These are phyloP conservation scores for Pangasius djambal DNA, from an alignment of 2,797 vertebrate species.

Conservation along the genomic window DNA sequence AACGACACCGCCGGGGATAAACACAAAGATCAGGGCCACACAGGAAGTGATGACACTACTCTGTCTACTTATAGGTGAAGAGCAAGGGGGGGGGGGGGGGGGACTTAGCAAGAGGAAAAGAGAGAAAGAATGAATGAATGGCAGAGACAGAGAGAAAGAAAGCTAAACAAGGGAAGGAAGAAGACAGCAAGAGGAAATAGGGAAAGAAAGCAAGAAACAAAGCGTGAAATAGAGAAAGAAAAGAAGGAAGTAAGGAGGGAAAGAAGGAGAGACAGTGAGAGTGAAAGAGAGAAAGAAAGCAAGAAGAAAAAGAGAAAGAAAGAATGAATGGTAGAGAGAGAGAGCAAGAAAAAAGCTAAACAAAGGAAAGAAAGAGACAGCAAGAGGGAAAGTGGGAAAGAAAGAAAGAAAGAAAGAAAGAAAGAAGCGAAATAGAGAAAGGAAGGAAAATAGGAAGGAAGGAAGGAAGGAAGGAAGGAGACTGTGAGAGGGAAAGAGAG, in stretches of 20 bases:
- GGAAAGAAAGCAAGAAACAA: not conserved
- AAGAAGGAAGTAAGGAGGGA: not conserved
- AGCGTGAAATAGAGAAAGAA: not conserved
- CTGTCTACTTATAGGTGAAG: not conserved
- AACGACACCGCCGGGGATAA: not conserved
- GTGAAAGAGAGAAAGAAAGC: not conserved
- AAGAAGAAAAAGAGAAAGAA: not conserved
- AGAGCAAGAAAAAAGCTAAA: no score
- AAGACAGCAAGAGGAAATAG: no score
- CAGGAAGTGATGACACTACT: conserved; percentile 12
- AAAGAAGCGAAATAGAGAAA: not conserved
- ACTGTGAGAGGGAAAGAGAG: not conserved
- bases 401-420: not conserved
- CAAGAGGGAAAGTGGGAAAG: no score
- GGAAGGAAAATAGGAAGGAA: no score
- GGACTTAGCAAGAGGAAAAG: not conserved
- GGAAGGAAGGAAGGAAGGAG: not conserved
- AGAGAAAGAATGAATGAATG: not conserved
- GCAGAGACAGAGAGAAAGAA: not conserved
- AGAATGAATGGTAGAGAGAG: not conserved
- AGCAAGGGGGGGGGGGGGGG: not conserved
- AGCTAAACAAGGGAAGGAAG: not conserved
- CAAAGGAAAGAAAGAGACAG: not conserved
- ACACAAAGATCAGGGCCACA: not conserved
- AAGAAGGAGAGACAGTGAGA: no score